Base-by-base conservation (phyloP, 2,113 vertebrate genomes). In the Lagopus leucura region DNA sequence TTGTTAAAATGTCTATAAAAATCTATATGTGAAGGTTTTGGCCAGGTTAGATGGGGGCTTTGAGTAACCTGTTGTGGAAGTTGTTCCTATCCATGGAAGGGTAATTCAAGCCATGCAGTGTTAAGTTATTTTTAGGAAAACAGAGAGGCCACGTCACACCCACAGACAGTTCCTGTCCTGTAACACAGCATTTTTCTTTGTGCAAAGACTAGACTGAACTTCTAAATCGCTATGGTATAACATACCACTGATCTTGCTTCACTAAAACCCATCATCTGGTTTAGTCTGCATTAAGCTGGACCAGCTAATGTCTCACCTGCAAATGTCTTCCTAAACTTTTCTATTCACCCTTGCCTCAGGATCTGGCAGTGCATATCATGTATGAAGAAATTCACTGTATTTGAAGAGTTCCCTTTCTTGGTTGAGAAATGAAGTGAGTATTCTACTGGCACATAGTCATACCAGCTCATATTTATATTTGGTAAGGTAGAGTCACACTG, bases 281-380 rank as follows among this genome's bases (percentile, higher is more conserved):
- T n/a, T 48, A 48, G 12, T 36, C 22, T 17, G 3, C 27, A 3
- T 25, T 45, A 42, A 30, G 22, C 27, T 71, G 43, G 28, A 16
- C 19, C 43, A 71, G 48, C 11, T 14, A 12, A 12, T 11, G 17
- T 48, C 55, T 63, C 32, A 27, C 2, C n/a, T 69, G 15, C 7
- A 24, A 21, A 47, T 11, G 14, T 52, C 36, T 36, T 60, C 28
- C 54, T 50, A 60, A 82, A 40, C 8, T 28, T 36, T 27, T n/a
- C 3, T 34, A 34, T 11, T 17, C 13, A 28, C 36, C 5, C 4
- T 25, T 20, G 10, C 10, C 45, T 55, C 45, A 6, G 19, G 18
- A 42, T 8, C 30, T 42, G 80, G 34, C 16, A 1, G 2, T 30
- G 24, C 18, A 8, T 17, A 24, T 13, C 8, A 1, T 2, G 16